Percentiles rank a stretch among this genome's conserved stretches.
These are phyloP conservation scores for Antigone vipio DNA, from an alignment of 2,113 vertebrate genomes.

Conservation along the genomic window DNA sequence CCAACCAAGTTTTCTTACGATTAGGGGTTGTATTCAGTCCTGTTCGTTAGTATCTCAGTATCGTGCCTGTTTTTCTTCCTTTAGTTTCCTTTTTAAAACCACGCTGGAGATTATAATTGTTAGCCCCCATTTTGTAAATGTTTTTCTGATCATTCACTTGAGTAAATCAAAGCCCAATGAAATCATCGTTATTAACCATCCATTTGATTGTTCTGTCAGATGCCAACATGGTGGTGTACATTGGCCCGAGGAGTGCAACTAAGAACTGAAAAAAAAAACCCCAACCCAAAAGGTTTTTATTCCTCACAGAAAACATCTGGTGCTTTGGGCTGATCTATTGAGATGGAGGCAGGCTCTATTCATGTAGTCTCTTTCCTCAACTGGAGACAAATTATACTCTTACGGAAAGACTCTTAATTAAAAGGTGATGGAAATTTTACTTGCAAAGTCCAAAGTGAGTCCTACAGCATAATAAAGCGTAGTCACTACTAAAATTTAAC, in stretches of 20 bases:
- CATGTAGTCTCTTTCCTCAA: background rate
- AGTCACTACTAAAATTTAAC: background rate
- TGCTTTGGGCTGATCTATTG: background rate
- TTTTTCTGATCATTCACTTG: background rate
- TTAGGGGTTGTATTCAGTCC: accelerated
- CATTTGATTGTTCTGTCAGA: background rate
- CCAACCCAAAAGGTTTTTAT: background rate
- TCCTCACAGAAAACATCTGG: constrained; percentile 4
- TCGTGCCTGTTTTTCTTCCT: background rate
- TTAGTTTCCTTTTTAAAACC: background rate
- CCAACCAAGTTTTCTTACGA: background rate
- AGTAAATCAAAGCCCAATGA: background rate
- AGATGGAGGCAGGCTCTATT: background rate
- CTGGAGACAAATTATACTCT: background rate
- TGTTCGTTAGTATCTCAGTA: background rate
- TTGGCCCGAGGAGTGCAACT: background rate
- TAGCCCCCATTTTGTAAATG: background rate
- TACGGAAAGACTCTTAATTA: constrained; percentile 13
- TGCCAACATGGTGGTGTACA: background rate
- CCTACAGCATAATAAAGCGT: background rate
- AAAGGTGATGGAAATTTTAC: constrained; percentile 15
- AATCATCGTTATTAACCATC: background rate
- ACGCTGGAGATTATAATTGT: background rate
- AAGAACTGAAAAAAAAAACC: background rate
- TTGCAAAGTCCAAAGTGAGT: background rate